Evolutionary conservation across 2,888 invertebrate species (phyloP), one percentile per base, ranked within the genome.

Genomic region (Hymenopus coronatus): DNA sequence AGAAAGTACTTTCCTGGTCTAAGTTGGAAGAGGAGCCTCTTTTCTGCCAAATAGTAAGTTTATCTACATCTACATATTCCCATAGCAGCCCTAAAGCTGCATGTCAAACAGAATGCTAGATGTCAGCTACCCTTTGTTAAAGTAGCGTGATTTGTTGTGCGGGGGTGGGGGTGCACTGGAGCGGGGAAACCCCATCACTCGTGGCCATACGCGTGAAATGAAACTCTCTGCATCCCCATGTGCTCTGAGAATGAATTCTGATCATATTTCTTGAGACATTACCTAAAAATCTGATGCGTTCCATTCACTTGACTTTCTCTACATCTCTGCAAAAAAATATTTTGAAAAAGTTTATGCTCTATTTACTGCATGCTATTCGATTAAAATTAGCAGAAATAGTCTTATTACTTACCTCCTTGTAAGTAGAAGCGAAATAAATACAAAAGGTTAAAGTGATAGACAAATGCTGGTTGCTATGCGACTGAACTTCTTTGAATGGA

Each of bases 171-270:
- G 46, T 14, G 54, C 85, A 54, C 20, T 85, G 85, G 46, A n/a
- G 85, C 85, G 85, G 20, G 27, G 28, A 85, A n/a, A 9, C 28
- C 85, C 40, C 54, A n/a, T 40, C 85, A 70, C 20, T 70, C 28
- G 85, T 54, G 54, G 85, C 40, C 46, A 85, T 28, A 40, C 54
- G 46, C 85, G 85, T 85, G 85, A 85, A 85, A 85, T 85, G 54
- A 70, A 70, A 70, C 54, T 70, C 15, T 15, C 54, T 70, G 54
- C 54, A 70, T 70, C 54, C 54, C 54, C 54, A 6, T 20, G 54
- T 4, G 54, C 54, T 20, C 54, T 70, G 15, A 20, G 54, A 70
- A 70, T 70, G 14, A 20, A 70, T 20, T 70, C 1, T 70, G 54
- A 4, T 1, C 54, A 15, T 20, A 70, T 20, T 70, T 70, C 25